Conservation (phyloP, 2,113 vertebrate genomes). For the Puma concolor region DNA sequence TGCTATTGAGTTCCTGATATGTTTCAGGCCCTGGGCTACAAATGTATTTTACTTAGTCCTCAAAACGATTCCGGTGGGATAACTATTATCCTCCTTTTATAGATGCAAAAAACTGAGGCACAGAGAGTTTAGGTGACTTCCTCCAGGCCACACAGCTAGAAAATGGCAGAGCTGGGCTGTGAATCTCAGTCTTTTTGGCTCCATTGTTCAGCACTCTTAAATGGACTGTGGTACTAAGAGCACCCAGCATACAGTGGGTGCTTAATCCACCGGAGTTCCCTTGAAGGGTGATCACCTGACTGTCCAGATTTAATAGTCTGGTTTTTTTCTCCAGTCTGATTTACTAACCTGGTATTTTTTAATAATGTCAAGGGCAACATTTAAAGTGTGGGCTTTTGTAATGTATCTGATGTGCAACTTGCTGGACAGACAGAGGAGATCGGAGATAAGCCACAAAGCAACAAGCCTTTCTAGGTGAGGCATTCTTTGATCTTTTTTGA, state of each 20-base stretch:
- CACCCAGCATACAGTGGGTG: neutral
- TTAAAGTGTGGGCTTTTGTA: neutral
- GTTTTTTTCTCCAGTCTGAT: neutral
- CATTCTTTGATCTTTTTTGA: constrained; percentile 70
- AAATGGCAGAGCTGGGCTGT: neutral
- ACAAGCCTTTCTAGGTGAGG: neutral
- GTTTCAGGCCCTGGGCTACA: neutral
- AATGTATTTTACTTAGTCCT: constrained; percentile 23
- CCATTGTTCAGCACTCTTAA: neutral
- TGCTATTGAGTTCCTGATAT: neutral
- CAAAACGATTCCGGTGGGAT: neutral
- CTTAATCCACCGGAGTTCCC: neutral
- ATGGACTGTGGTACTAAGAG: neutral
- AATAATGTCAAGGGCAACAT: constrained; percentile 67
- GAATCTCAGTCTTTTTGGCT: neutral
- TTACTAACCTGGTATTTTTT: constrained; percentile 48
- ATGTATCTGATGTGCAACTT: neutral
- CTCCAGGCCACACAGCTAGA: neutral
- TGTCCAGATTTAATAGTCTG: neutral
- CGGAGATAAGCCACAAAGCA: constrained; percentile 52
- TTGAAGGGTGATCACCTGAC: neutral
- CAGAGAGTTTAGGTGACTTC: neutral
- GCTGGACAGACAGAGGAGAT: constrained; percentile 47
- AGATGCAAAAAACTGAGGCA: neutral
- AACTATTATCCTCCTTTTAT: neutral